Evolutionary conservation across 2,113 vertebrate species (phyloP), one percentile per base, ranked within the genome.

Genomic region (Epinephelus cyanopodus): DNA sequence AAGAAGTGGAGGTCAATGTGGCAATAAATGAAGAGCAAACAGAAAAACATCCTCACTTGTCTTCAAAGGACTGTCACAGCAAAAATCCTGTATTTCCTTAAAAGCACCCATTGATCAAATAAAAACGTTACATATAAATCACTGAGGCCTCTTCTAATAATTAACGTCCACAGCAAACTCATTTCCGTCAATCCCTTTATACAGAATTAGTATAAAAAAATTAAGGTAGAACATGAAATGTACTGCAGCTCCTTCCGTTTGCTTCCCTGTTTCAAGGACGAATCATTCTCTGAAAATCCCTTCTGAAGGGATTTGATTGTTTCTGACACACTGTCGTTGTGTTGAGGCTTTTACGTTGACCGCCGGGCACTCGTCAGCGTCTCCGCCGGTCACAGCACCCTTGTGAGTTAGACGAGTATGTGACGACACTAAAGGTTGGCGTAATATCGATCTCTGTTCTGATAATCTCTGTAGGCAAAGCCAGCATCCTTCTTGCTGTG

Each of bases 381-480:
- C 57, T 7, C 3, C 1, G 7, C 23, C 45, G 9, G 54, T 63
- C 67, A 18, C 21, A 80, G 69, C 79, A 60, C 27, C 84, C 14
- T 25, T 15, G 9, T 57, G 50, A 74, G 65, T 39, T 54, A 25
- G 47, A 23, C 15, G 29, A 67, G 17, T 64, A 50, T 10, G 66
- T 8, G 18, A 47, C 2, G 2, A 66, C 76, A 71, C 95, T 94
- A 99, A 58, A 99, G 90, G 93, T 98, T 99, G 27, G 95, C 84
- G 13, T 96, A 94, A 78, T 99, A 99, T 18, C 97, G 95, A 87
- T 96, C 94, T 76, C 98, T 95, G 94, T 96, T 98, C 78, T 96
- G 89, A 77, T 97, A 98, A 89, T 98, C 96, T 90, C 92, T 97
- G 70, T 96, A 88, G 80, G 98, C 97, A 10, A 97, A 96, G 65